These are phyloP conservation scores for Limenitis camilla DNA, from an alignment of 2,888 invertebrate genomes.

Conservation along the genomic window DNA sequence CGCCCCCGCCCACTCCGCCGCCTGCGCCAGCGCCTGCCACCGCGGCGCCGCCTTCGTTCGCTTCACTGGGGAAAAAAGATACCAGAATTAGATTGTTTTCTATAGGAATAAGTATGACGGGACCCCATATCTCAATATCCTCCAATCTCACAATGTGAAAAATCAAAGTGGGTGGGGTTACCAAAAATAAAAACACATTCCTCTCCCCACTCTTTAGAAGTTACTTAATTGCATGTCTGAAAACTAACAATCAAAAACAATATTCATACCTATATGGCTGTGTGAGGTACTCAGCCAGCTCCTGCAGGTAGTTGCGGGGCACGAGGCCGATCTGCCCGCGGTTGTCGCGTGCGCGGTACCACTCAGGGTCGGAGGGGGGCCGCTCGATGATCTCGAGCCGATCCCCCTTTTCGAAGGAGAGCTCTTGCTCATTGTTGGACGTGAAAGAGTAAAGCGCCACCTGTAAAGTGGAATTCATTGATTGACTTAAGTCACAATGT, in stretches of 20 bases:
- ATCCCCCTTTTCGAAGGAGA: constrained; percentile 98
- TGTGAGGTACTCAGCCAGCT: constrained; percentile 90
- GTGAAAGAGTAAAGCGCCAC: constrained; percentile 95
- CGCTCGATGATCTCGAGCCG: constrained; percentile 96
- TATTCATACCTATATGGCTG: constrained; percentile 80
- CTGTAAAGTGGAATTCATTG: constrained; percentile 35
- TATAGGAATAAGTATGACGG: too few species aligned
- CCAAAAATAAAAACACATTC: too few species aligned
- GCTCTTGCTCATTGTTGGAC: constrained; percentile 95
- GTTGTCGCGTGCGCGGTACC: constrained; percentile 96
- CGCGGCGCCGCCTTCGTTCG: constrained; percentile 24
- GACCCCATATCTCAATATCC: too few species aligned
- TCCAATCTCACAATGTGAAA: too few species aligned
- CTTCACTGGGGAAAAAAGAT: constrained; percentile 60
- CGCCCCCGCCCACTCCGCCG: constrained; percentile 28
- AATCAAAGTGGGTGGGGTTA: too few species aligned
- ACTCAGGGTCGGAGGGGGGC: constrained; percentile 98
- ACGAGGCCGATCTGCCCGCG: constrained; percentile 95
- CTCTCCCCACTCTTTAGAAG: too few species aligned
- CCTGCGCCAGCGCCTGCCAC: constrained; percentile 23
- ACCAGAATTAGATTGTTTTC: too few species aligned
- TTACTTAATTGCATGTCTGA: too few species aligned
- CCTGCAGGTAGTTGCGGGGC: constrained; percentile 95
- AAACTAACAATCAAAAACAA: too few species aligned
- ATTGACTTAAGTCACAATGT: too few species aligned